Evolutionary conservation across 2,888 invertebrate species (phyloP).

Genomic region (Eupeodes luniger): DNA sequence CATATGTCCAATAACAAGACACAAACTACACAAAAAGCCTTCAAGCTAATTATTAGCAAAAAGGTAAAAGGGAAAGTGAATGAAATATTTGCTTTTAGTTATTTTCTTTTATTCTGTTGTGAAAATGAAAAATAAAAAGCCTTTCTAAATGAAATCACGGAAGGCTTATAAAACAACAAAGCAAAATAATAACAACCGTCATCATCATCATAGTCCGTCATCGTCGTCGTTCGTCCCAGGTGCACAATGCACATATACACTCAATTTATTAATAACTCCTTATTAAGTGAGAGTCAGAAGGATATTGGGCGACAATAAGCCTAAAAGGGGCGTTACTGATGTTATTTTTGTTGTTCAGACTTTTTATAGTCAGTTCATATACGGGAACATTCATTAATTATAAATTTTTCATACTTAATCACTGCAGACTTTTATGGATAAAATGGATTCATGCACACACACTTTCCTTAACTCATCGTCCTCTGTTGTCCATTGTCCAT

Average conservation of each 20-base stretch:
- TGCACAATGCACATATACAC: not conserved
- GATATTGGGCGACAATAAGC: not conserved
- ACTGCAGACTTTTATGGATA: conserved; percentile 65
- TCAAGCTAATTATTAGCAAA: not conserved
- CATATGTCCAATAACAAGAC: not conserved
- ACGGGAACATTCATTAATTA: conserved; percentile 67
- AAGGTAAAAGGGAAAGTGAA: conserved; percentile 40
- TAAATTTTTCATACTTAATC: conserved; percentile 69
- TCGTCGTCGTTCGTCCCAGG: no score
- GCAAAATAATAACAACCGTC: not conserved
- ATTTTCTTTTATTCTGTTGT: not conserved
- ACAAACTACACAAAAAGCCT: not conserved
- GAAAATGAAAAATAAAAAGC: not conserved
- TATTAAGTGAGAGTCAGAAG: not conserved
- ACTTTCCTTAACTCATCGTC: not conserved
- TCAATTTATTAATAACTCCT: conserved; percentile 41
- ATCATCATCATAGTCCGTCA: not conserved
- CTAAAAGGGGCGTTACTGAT: not conserved
- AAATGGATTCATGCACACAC: conserved; percentile 60
- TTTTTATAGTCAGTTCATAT: not conserved
- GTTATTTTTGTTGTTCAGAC: not conserved
- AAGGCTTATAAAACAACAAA: conserved; percentile 2
- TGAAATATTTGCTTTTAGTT: not conserved
- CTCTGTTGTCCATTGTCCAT: not conserved
- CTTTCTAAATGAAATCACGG: conserved; percentile 25